These are phyloP conservation scores for Phainopepla nitens DNA, from an alignment of 2,113 vertebrate genomes.

Conservation along the genomic window DNA sequence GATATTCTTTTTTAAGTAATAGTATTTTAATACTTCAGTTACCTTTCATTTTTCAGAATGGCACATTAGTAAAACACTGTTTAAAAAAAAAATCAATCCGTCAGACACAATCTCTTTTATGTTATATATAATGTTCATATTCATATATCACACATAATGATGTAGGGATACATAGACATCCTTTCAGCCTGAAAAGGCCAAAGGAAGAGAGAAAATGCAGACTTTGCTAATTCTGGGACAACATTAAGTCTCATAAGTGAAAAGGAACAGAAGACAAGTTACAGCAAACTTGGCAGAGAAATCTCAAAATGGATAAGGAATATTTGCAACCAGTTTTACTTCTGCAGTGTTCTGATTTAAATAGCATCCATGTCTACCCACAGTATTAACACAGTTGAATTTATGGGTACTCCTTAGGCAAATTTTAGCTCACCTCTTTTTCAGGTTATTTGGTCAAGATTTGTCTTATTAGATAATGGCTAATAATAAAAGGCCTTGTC, in stretches of 20 bases:
- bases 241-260: background rate
- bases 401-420: background rate
- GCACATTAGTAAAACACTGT: background rate
- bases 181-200: background rate
- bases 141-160: background rate
- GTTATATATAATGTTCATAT: background rate
- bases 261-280: background rate
- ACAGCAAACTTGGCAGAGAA: background rate
- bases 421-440: constrained; percentile 12
- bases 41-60: constrained; percentile 1
- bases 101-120: background rate
- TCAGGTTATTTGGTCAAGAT: constrained; percentile 25
- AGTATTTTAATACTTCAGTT: background rate
- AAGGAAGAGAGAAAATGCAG: background rate
- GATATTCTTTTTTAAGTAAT: background rate
- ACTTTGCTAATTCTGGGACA: background rate
- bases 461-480: constrained; percentile 25
- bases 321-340: background rate
- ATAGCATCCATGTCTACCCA: background rate
- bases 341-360: background rate
- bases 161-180: background rate
- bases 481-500: constrained; percentile 1
- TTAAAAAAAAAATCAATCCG: background rate
- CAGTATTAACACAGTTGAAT: background rate
- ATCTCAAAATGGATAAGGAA: background rate